A percentile compares a stretch with the other conserved stretches of the same genome.
Conservation (phyloP, 2,888 invertebrate species). For the Drosophila peninsularis region DNA sequence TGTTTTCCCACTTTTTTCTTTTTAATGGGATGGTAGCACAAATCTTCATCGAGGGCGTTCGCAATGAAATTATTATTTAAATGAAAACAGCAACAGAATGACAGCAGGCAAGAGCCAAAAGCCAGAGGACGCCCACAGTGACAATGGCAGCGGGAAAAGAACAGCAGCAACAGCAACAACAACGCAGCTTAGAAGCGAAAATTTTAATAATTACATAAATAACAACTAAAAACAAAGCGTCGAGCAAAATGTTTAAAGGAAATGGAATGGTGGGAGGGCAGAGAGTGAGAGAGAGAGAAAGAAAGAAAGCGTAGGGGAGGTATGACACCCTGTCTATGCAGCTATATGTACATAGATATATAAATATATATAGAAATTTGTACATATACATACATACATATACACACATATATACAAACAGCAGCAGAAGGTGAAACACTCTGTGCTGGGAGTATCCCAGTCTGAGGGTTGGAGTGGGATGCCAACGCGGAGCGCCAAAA, state of each 20-base stretch:
- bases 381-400: slow-evolving; percentile 10
- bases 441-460: slow-evolving; percentile 8
- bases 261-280: slow-evolving; percentile 16
- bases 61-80: slow-evolving; percentile 82
- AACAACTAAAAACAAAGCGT: slow-evolving; percentile 73
- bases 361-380: slow-evolving; percentile 3
- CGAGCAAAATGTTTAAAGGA: slow-evolving; percentile 53
- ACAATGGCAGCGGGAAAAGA: slow-evolving; percentile 42
- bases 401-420: slow-evolving; percentile 60
- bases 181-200: slow-evolving; percentile 52
- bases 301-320: slow-evolving; percentile 15
- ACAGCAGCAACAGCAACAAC: slow-evolving; percentile 30
- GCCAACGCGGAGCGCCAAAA: slow-evolving; percentile 62
- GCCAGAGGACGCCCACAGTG: slow-evolving; percentile 34
- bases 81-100: slow-evolving; percentile 70
- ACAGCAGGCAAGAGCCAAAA: slow-evolving; percentile 26
- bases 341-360: slow-evolving; percentile 5
- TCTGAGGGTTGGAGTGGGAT: slow-evolving; percentile 26
- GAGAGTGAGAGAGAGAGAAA: neutral
- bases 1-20: slow-evolving; percentile 4
- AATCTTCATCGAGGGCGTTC: slow-evolving; percentile 62
- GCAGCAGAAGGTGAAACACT: slow-evolving; percentile 27
- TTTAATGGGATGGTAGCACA: slow-evolving; percentile 7
- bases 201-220: slow-evolving; percentile 79
- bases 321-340: slow-evolving; percentile 37